Base-by-base conservation (phyloP, 2,888 invertebrate genomes). In the Epistrophe grossulariae region DNA sequence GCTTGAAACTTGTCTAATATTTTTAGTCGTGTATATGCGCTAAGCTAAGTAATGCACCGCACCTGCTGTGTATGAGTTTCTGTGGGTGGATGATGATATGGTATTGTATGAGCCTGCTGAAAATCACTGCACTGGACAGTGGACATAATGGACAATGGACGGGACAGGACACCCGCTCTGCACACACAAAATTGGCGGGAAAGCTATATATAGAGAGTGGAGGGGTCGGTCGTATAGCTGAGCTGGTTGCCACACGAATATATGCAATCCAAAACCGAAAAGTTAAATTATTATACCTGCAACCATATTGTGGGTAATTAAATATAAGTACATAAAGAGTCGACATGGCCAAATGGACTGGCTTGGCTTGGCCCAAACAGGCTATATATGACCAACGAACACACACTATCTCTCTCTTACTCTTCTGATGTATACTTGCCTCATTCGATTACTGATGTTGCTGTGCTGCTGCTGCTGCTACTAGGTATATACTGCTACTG, bases 251-350 rank as follows among this genome's bases (percentile, higher is more conserved):
- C 87, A 76, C 82, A 87, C 55, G 78, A 81, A 82, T 85, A 82
- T 82, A 85, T 81, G 64, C 78, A 73, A 17, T 73, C 88, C 59
- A 45, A 73, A 84, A 88, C 88, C 88, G 73, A 84, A 88, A 88
- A 88, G 84, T 88, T 88, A 88, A 88, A 88, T 88, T 88, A 88
- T 88, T 88, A 88, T 88, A 88, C 88, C 87, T 88, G 88, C 88
- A 88, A 88, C 88, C 88, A 88, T 88, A 80, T 84, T 88, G 88
- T 88, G 88, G 88, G 88, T 88, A 88, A 88, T 88, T 88, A 88
- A 88, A 88, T 88, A 88, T 88, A 88, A 88, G 88, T 88, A 88
- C 88, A 84, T 77, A 84, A 77, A 88, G 88, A 83, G 79, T 83
- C 83, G 87, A 83, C 87, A 87, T 87, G 79, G 76, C 83, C 87